Percentiles rank a stretch among this genome's conserved stretches.
These are phyloP conservation scores for Rhyzopertha dominica DNA, from an alignment of 1,140 invertebrate species.

Conservation along the genomic window DNA sequence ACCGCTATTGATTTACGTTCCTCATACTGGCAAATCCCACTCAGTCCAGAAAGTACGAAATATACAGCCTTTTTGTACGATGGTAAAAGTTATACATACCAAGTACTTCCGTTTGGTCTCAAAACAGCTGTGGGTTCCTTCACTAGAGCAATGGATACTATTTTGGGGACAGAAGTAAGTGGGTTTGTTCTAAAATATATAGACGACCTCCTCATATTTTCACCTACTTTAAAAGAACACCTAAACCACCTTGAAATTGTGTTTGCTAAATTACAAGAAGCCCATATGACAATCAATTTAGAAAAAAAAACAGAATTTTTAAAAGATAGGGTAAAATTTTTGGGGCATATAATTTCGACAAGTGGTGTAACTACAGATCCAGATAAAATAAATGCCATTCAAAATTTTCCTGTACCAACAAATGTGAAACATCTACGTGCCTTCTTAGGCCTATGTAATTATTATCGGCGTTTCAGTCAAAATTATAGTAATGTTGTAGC, in stretches of 20 bases:
- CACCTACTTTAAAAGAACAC: conserved; percentile 4
- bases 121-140: conserved; percentile 1
- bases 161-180: not conserved
- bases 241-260: conserved; percentile 2
- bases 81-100: conserved; percentile 1
- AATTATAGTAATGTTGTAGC: not conserved
- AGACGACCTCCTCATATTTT: conserved; percentile 4
- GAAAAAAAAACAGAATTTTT: conserved; percentile 1
- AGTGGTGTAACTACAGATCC: conserved; percentile 1
- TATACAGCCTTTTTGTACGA: not conserved
- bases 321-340: not conserved
- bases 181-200: conserved; percentile 5
- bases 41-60: conserved; percentile 21
- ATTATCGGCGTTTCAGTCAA: not conserved
- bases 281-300: conserved; percentile 3
- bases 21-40: conserved; percentile 41
- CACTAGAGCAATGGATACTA: not conserved
- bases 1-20: conserved; percentile 38
- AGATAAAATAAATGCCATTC: not conserved
- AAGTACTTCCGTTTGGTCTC: not conserved
- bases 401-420: not conserved
- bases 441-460: conserved; percentile 8
- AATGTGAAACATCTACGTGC: conserved; percentile 1
- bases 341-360: not conserved
- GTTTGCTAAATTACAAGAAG: not conserved